Base-by-base conservation (phyloP, 1,140 invertebrate species). In the Drosophila cardini region DNA sequence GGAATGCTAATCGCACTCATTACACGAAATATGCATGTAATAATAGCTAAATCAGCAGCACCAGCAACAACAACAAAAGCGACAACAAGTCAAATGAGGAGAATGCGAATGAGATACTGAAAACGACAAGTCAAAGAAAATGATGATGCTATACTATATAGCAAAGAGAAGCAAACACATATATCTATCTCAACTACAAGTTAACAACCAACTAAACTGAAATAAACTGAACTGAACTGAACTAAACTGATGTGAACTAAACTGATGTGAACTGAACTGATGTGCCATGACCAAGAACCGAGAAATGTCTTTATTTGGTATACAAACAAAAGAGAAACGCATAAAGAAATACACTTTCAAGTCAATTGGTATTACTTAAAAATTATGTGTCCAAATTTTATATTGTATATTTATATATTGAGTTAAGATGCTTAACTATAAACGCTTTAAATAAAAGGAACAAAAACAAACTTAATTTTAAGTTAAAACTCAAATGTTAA, bases 21-120 rank as follows among this genome's bases (percentile, higher is more conserved):
- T 87, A 87, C 84, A 83, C 84, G 77, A 87, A 87, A 87, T 86
- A 89, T 83, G 84, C 83, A 87, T 89, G 83, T 89, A 87, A 87
- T 87, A 87, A 87, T 89, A 60, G 80, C 83, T 55, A 87, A 87
- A 79, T 86, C 84, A 87, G 76, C 83, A 82, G 1, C 65, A 57
- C 4, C 43, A 55, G 5, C 52, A 57, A 26, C 65, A 74, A 16
- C 62, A 72, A 46, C 62, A 68, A 11, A 46, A 58, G 43, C 77
- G 61, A 65, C 46, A 65, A 21, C 9, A 0, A 52, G 9, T 52
- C 10, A 9, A 45, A 36, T 45, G 61, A 5, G 7, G 11, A 55
- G 68, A 40, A 64, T 48, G 16, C 15, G 60, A 71, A 64, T 65
- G 70, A 57, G 55, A 40, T 56, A 36, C 30, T 46, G 38, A 32